Evolutionary conservation across 2,113 vertebrate genomes (phyloP).

Genomic region (Oncorhynchus clarkii): DNA sequence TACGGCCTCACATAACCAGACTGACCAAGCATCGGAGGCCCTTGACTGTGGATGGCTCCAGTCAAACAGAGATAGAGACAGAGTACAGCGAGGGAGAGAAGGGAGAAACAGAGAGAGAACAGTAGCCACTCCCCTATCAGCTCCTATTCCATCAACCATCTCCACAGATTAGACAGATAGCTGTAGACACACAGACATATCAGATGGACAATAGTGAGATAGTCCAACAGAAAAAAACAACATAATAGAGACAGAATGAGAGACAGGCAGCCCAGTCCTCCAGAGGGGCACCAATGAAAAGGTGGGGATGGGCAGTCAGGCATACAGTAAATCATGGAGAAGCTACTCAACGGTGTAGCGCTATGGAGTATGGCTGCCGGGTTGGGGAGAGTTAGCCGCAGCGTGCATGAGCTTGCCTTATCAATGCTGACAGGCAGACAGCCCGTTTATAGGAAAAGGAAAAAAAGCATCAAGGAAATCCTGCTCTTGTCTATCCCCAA

Average conservation of each 20-base stretch:
- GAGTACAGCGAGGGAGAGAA: background rate
- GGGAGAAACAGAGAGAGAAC: background rate
- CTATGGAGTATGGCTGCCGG: constrained; percentile 49
- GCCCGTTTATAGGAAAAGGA: constrained; percentile 57
- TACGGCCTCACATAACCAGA: constrained; percentile 6
- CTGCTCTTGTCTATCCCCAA: constrained; percentile 64
- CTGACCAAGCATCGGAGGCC: constrained; percentile 17
- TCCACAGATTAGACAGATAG: constrained; percentile 46
- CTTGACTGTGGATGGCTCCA: constrained; percentile 9
- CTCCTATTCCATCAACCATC: constrained; percentile 53
- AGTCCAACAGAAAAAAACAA: constrained; percentile 59
- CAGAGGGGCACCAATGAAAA: background rate
- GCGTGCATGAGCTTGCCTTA: constrained; percentile 54
- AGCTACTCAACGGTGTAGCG: constrained; percentile 45
- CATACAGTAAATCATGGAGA: constrained; percentile 54
- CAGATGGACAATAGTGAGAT: constrained; percentile 61
- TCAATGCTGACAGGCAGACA: constrained; percentile 69
- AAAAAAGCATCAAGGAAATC: constrained; percentile 57
- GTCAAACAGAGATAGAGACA: constrained; percentile 18
- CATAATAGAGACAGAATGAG: constrained; percentile 52
- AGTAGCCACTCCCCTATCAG: constrained; percentile 52
- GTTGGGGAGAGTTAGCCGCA: constrained; percentile 52
- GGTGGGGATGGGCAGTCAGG: constrained; percentile 2
- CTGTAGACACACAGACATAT: constrained; percentile 48
- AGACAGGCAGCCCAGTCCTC: constrained; percentile 7